Conservation (phyloP, 2,113 vertebrate genomes). For the Sturnira hondurensis region DNA sequence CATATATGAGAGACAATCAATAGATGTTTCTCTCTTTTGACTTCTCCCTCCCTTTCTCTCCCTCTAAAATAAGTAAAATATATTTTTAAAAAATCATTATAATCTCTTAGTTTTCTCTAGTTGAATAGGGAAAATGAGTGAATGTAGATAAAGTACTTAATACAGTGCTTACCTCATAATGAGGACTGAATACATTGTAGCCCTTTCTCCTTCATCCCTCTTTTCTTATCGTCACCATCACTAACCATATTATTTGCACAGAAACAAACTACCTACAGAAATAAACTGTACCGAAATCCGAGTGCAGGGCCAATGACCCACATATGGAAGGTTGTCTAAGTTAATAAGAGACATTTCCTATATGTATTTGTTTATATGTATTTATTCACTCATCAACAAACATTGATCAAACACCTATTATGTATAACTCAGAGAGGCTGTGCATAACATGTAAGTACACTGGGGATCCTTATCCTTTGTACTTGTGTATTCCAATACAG, state of each 20-base stretch:
- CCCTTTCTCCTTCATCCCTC: background rate
- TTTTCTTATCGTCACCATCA: background rate
- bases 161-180: background rate
- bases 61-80: too few species aligned
- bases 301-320: background rate
- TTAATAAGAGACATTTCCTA: background rate
- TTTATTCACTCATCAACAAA: background rate
- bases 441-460: background rate
- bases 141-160: background rate
- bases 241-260: background rate
- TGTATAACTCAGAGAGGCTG: background rate
- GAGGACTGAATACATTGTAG: background rate
- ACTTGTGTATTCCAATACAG: background rate
- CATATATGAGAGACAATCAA: too few species aligned
- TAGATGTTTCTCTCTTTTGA: too few species aligned
- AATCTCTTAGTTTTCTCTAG: background rate
- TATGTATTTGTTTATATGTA: background rate
- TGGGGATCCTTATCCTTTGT: background rate
- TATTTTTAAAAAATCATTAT: too few species aligned
- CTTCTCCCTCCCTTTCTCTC: too few species aligned
- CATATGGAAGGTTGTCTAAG: background rate
- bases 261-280: background rate
- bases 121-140: background rate
- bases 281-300: background rate
- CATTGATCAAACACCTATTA: background rate